Evolutionary conservation across 1,140 invertebrate genomes (phyloP).

Genomic region (Macrosteles quadrilineatus): DNA sequence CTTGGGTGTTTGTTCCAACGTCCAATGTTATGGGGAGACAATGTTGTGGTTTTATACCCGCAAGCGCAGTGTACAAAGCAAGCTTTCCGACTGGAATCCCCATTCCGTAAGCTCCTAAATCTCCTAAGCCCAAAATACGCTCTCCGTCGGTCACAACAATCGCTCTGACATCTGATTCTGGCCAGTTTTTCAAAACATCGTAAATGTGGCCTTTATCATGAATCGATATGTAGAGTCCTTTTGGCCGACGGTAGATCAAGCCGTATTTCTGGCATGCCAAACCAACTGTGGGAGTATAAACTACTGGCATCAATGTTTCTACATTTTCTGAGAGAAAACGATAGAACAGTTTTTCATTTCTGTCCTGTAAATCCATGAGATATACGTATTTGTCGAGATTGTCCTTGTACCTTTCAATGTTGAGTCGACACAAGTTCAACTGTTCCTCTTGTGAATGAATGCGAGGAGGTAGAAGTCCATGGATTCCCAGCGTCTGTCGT

Average conservation of each 20-base stretch:
- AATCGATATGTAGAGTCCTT: conserved; percentile 96
- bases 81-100: conserved; percentile 92
- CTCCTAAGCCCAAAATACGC: conserved; percentile 87
- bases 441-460: conserved; percentile 84
- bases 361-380: conserved; percentile 73
- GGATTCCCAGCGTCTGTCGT: conserved; percentile 78
- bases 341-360: conserved; percentile 92
- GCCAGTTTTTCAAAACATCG: conserved; percentile 84
- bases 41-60: conserved; percentile 86
- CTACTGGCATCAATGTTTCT: conserved; percentile 83
- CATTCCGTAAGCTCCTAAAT: conserved; percentile 91
- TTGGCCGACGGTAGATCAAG: conserved; percentile 83
- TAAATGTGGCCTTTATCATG: conserved; percentile 92
- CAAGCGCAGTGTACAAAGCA: conserved; percentile 87
- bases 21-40: conserved; percentile 89
- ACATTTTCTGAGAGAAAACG: conserved; percentile 85
- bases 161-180: conserved; percentile 83
- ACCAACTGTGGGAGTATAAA: conserved; percentile 93
- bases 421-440: conserved; percentile 67
- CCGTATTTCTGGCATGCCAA: conserved; percentile 95
- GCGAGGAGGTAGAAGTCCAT: conserved; percentile 77
- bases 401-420: conserved; percentile 69
- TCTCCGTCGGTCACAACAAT: conserved; percentile 95
- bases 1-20: conserved; percentile 89
- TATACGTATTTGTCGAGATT: conserved; percentile 82